Evolutionary conservation across 2,113 vertebrate species (phyloP).

Genomic region (Prunella fulvescens): DNA sequence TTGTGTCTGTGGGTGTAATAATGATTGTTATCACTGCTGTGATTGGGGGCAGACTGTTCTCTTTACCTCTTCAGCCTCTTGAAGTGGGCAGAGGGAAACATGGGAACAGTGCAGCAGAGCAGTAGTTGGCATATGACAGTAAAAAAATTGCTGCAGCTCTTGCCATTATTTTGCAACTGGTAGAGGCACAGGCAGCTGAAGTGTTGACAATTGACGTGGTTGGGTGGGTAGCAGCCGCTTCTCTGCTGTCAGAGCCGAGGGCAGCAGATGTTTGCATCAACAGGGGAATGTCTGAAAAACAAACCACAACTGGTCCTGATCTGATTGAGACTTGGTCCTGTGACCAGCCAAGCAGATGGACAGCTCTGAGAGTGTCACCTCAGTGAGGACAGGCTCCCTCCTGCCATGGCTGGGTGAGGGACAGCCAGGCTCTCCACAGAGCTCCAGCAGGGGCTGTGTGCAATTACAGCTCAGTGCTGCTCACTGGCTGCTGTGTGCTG

Average conservation of each 20-base stretch:
- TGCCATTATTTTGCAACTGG: background rate
- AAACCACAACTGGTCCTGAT: background rate
- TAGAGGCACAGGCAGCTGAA: background rate
- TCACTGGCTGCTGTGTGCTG: background rate
- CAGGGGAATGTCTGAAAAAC: background rate
- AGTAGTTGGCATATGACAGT: background rate
- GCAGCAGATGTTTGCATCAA: background rate
- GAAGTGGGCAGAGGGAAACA: background rate
- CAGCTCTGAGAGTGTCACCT: background rate
- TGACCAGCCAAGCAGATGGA: background rate
- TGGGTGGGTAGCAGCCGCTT: background rate
- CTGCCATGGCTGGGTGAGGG: rapidly evolving
- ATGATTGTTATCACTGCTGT: background rate
- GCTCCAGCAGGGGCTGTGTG: background rate
- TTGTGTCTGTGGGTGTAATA: background rate
- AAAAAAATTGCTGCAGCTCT: background rate
- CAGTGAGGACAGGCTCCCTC: background rate
- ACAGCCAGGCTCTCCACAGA: background rate
- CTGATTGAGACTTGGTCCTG: background rate
- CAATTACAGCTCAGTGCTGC: background rate
- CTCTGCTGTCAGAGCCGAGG: background rate
- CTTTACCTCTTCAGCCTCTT: background rate
- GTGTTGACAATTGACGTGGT: background rate
- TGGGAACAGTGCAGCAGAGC: background rate
- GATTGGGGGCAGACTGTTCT: background rate